Conservation (phyloP, 2,113 vertebrate genomes). For the Sinocyclocheilus grahami region DNA sequence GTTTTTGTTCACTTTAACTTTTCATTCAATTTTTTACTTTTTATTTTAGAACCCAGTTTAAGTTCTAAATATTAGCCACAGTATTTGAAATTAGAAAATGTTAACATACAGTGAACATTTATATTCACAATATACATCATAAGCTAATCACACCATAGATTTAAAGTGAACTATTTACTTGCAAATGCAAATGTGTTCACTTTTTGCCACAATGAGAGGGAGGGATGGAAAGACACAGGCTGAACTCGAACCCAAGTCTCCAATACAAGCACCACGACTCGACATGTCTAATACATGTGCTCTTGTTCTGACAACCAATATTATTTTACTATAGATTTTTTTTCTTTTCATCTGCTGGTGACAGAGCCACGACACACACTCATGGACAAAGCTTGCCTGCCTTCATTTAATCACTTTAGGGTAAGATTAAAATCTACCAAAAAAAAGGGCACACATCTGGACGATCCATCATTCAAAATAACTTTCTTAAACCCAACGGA, state of each 20-base stretch:
- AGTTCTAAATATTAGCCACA: neutral
- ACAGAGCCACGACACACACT: neutral
- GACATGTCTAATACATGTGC: neutral
- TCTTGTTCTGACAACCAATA: neutral
- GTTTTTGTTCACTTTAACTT: neutral
- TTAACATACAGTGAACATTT: too few relatives aligned
- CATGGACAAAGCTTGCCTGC: neutral
- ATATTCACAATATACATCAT: neutral
- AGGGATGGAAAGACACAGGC: neutral
- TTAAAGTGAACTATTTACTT: neutral
- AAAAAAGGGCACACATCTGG: slow-evolving; percentile 40
- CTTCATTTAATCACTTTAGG: slow-evolving; percentile 22
- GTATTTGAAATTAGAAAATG: neutral
- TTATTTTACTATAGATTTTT: neutral
- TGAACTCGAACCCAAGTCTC: neutral
- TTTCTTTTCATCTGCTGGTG: neutral
- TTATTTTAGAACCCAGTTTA: neutral
- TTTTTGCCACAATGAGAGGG: neutral
- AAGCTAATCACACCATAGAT: neutral
- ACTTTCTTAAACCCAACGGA: slow-evolving; percentile 40
- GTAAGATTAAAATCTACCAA: slow-evolving; percentile 34
- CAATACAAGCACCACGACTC: neutral
- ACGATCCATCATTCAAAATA: slow-evolving; percentile 43
- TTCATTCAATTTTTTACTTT: neutral
- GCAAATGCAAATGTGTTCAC: neutral